Evolutionary conservation across 2,113 vertebrate genomes (phyloP).

Genomic region (Trematocara stigmaticum): DNA sequence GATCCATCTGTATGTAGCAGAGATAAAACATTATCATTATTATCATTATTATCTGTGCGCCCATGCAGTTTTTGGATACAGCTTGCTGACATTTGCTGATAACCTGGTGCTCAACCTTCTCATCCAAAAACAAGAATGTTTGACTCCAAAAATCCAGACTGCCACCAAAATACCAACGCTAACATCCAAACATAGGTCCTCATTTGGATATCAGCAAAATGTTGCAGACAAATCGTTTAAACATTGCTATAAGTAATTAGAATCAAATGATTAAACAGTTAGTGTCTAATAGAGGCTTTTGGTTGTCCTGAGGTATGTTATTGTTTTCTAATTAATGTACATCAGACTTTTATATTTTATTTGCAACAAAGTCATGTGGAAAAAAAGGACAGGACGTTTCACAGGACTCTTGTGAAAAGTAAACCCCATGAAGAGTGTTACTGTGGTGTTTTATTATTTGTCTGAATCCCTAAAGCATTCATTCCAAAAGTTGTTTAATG

Average conservation of each 20-base stretch:
- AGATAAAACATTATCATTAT: not conserved
- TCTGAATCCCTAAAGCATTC: not conserved
- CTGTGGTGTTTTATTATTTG: not conserved
- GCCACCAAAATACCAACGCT: not conserved
- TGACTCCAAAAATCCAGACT: not conserved
- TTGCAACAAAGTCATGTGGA: not conserved
- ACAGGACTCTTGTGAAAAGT: not conserved
- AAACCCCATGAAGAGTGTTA: not conserved
- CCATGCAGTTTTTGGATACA: not conserved
- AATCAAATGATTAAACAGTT: not conserved
- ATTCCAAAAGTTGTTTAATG: not conserved
- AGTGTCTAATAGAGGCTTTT: not conserved
- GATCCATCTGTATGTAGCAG: not conserved
- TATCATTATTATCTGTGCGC: not conserved
- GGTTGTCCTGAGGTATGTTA: not conserved
- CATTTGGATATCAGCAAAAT: not conserved
- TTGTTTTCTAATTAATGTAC: not conserved
- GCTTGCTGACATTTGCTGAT: not conserved
- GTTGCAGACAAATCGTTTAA: not conserved
- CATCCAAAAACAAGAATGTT: not conserved
- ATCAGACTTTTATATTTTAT: not conserved
- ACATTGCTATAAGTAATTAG: not conserved
- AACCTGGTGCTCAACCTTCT: not conserved
- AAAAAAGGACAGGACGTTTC: not conserved
- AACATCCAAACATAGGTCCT: not conserved